phyloP scores from a whole-genome alignment of 2,797 vertebrate genomes.

The Lithobates sylvaticus region DNA sequence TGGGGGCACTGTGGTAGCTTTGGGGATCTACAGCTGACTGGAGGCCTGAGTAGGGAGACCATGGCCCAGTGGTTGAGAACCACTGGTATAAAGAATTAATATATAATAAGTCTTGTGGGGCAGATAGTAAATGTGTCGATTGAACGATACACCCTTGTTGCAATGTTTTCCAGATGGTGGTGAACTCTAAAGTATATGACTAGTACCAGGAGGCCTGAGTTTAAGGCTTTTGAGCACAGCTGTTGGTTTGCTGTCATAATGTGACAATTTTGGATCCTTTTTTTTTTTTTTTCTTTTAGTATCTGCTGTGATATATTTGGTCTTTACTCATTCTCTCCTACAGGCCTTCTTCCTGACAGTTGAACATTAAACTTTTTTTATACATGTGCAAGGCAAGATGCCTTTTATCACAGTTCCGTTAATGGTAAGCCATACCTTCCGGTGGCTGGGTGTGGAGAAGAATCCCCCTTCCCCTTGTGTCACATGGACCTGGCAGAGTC shows the following conservation, averaged over 20 bases:
- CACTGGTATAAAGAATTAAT: too few relatives aligned
- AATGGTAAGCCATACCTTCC: constrained; percentile 79
- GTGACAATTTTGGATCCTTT: background rate
- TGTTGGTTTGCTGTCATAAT: background rate
- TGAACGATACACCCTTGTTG: too few relatives aligned
- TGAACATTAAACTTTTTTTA: constrained; percentile 75
- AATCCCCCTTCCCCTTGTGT: constrained; percentile 49
- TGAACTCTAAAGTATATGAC: too few relatives aligned
- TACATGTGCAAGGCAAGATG: constrained; percentile 75
- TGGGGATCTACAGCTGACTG: too few relatives aligned
- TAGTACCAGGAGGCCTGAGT: background rate
- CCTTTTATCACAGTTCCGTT: constrained; percentile 82
- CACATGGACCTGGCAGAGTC: constrained; percentile 58
- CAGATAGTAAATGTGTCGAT: too few relatives aligned
- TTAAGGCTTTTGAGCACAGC: background rate
- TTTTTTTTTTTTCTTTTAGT: background rate
- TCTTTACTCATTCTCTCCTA: background rate
- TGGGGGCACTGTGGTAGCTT: too few relatives aligned
- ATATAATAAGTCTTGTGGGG: too few relatives aligned
- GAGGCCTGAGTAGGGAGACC: too few relatives aligned
- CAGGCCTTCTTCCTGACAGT: constrained; percentile 72
- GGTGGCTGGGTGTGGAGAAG: constrained; percentile 67
- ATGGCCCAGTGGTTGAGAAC: too few relatives aligned
- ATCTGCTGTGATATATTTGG: background rate
- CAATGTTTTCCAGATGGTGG: too few relatives aligned